Evolutionary conservation across 2,797 vertebrate genomes (phyloP).

Genomic region (Netta rufina): DNA sequence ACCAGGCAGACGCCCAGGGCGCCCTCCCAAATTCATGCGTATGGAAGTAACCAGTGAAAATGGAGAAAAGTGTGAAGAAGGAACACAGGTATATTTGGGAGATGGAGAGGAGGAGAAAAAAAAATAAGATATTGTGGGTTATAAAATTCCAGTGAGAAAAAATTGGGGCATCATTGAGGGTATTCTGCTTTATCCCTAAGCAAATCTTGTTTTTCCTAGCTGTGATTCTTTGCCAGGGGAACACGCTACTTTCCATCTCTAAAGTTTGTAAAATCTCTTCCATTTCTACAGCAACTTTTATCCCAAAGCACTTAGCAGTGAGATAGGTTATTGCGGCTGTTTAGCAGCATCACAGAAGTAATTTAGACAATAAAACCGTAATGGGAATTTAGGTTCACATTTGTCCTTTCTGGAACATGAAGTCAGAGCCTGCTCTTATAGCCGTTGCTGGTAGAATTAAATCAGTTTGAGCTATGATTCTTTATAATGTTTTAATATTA

Average conservation of each 20-base stretch:
- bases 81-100: conserved; percentile 81
- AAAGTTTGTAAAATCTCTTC: background rate
- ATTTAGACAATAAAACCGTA: conserved; percentile 39
- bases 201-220: background rate
- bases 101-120: background rate
- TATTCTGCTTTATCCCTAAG: background rate
- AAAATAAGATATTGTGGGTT: background rate
- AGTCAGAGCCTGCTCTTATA: background rate
- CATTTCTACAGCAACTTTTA: background rate
- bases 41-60: conserved; percentile 85
- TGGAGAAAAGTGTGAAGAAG: conserved; percentile 83
- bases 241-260: background rate
- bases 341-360: background rate
- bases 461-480: conserved; percentile 2
- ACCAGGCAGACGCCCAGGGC: conserved; percentile 89
- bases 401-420: conserved; percentile 31
- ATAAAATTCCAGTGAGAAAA: background rate
- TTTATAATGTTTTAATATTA: background rate
- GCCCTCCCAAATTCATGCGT: conserved; percentile 93
- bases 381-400: background rate
- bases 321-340: background rate
- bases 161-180: background rate
- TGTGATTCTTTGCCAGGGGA: background rate
- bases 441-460: conserved; percentile 3
- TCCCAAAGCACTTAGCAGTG: background rate